phyloP scores from a whole-genome alignment of 2,888 invertebrate genomes.

The Tryphoninae sp. region DNA sequence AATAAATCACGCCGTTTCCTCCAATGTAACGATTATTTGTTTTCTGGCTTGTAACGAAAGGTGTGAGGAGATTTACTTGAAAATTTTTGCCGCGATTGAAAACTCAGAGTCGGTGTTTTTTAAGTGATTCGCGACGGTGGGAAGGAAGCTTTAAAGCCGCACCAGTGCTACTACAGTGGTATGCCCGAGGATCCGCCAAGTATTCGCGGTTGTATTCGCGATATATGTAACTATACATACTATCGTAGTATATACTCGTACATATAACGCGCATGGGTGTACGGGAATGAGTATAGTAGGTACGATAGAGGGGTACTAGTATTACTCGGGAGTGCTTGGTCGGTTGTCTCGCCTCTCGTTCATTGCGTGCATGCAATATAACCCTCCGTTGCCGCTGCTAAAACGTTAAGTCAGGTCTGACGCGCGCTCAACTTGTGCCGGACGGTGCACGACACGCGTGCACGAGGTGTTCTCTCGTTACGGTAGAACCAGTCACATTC shows the following conservation, averaged over 20 bases:
- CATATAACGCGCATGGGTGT: slow-evolving; percentile 10
- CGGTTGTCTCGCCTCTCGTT: slow-evolving; percentile 47
- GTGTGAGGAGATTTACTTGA: no score
- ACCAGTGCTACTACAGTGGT: slow-evolving; percentile 55
- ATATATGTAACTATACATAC: slow-evolving; percentile 29
- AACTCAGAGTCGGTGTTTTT: not conserved
- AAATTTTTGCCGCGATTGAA: no score
- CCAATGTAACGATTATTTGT: no score
- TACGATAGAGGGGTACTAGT: slow-evolving; percentile 31
- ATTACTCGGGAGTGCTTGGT: slow-evolving; percentile 43
- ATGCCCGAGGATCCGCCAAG: slow-evolving; percentile 49
- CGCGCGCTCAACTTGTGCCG: slow-evolving; percentile 43
- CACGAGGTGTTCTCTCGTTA: slow-evolving; percentile 40
- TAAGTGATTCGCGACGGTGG: slow-evolving; percentile 21
- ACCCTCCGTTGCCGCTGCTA: slow-evolving; percentile 38
- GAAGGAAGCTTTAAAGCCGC: slow-evolving; percentile 33
- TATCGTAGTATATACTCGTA: not conserved
- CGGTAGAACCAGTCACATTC: slow-evolving; percentile 45
- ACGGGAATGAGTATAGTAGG: not conserved
- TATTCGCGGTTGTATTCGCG: slow-evolving; percentile 59
- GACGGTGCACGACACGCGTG: slow-evolving; percentile 33
- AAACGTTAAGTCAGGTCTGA: slow-evolving; percentile 56
- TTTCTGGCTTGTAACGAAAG: no score
- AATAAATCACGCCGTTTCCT: no score
- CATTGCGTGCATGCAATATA: slow-evolving; percentile 54